Percentiles rank a stretch among this genome's conserved stretches.
Conservation (phyloP, 1,140 invertebrate genomes). For the Drosophila ironensis region DNA sequence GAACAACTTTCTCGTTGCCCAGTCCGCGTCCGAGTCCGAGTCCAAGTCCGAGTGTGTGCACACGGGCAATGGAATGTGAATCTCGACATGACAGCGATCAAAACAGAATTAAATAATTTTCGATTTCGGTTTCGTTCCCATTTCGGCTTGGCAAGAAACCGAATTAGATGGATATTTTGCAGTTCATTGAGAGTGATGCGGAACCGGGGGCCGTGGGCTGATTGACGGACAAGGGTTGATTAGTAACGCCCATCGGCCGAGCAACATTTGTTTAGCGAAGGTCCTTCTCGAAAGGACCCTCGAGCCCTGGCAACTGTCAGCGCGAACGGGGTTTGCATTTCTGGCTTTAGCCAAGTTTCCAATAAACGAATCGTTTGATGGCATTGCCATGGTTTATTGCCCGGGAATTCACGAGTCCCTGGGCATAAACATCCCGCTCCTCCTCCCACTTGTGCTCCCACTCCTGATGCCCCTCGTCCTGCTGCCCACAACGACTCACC, state of each 20-base stretch:
- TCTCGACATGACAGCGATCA: conserved; percentile 55
- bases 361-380: conserved; percentile 26
- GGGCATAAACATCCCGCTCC: too few relatives aligned
- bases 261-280: conserved; percentile 10
- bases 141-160: too few relatives aligned
- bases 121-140: background rate
- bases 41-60: background rate
- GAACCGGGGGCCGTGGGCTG: conserved; percentile 3
- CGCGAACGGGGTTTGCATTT: conserved; percentile 13
- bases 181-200: conserved; percentile 44
- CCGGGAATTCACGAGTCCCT: too few relatives aligned
- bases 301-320: conserved; percentile 38
- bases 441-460: too few relatives aligned
- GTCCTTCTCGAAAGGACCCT: background rate
- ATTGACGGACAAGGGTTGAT: conserved; percentile 62
- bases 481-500: conserved; percentile 1
- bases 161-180: conserved; percentile 54
- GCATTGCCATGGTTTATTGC: too few relatives aligned
- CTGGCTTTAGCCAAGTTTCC: conserved; percentile 27
- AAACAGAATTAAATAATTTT: conserved; percentile 54
- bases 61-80: conserved; percentile 26
- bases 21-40: too few relatives aligned
- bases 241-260: conserved; percentile 14
- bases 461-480: too few relatives aligned
- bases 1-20: too few relatives aligned